A percentile compares a stretch with the other conserved stretches of the same genome.
Evolutionary conservation across 2,113 vertebrate species (phyloP).

Genomic region (Leucopsar rothschildi): DNA sequence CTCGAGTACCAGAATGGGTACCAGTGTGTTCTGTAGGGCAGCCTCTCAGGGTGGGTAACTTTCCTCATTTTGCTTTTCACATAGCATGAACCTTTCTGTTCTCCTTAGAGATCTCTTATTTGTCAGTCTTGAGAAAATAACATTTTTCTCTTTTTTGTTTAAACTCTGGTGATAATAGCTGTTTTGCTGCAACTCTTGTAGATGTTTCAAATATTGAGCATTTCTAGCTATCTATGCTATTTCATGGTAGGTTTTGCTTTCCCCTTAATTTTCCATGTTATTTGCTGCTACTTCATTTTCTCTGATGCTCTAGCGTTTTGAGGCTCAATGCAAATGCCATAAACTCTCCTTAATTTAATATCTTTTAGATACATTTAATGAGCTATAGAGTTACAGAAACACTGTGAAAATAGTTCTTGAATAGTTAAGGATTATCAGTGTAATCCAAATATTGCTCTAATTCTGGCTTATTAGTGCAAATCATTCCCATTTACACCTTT

Average conservation of each 20-base stretch:
- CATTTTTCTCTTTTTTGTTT: neutral
- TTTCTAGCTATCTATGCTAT: neutral
- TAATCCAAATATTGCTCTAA: neutral
- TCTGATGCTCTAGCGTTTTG: neutral
- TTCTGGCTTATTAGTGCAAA: neutral
- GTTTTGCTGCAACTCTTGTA: neutral
- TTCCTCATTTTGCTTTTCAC: neutral
- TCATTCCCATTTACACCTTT: neutral
- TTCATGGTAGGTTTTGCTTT: neutral
- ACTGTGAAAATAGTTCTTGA: neutral
- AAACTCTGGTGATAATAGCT: neutral
- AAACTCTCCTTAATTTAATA: neutral
- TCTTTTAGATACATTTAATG: neutral
- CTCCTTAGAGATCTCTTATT: neutral
- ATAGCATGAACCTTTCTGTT: neutral
- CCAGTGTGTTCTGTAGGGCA: neutral
- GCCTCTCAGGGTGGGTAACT: neutral
- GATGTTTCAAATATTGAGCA: neutral
- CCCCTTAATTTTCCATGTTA: neutral
- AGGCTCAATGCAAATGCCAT: neutral
- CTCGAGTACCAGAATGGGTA: neutral
- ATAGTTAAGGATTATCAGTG: neutral
- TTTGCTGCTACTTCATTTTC: neutral
- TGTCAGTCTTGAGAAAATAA: neutral
- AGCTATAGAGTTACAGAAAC: neutral